These are phyloP conservation scores for Agriopis aurantiaria DNA, from an alignment of 2,888 invertebrate genomes.

Conservation along the genomic window DNA sequence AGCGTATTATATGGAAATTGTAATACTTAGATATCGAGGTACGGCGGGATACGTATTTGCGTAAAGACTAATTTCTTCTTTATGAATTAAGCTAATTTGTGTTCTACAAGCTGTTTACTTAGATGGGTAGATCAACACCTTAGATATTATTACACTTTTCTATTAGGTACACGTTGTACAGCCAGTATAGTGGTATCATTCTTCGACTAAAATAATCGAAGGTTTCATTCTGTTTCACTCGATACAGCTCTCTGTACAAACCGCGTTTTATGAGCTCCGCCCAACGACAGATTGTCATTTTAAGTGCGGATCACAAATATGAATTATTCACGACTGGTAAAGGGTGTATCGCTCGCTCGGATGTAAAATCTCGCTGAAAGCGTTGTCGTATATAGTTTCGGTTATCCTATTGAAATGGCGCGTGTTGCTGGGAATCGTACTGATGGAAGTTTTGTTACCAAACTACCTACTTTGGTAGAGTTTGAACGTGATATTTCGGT, in stretches of 20 bases:
- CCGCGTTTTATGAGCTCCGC: conserved; percentile 61
- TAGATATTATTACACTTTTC: no score
- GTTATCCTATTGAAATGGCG: conserved; percentile 35
- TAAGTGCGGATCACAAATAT: conserved; percentile 71
- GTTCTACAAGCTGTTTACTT: no score
- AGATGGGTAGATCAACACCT: no score
- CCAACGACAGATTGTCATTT: conserved; percentile 72
- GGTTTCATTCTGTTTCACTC: conserved; percentile 21
- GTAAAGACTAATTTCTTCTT: no score
- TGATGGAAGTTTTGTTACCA: conserved; percentile 28
- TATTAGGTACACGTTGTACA: not conserved
- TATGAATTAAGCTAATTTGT: no score
- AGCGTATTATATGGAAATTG: no score
- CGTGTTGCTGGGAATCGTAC: conserved; percentile 18
- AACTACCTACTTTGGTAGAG: conserved; percentile 25
- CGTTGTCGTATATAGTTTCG: conserved; percentile 42
- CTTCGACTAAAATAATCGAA: no score
- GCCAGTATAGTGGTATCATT: conserved; percentile 15
- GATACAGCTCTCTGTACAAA: conserved; percentile 25
- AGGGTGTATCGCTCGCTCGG: conserved; percentile 59
- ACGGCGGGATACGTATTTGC: no score
- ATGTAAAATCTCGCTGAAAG: conserved; percentile 59
- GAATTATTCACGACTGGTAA: conserved; percentile 73
- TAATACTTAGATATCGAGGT: no score
- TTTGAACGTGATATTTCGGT: conserved; percentile 17